Evolutionary conservation across 2,888 invertebrate species (phyloP), one percentile per base, ranked within the genome.

Genomic region (Epinotia bilunana): DNA sequence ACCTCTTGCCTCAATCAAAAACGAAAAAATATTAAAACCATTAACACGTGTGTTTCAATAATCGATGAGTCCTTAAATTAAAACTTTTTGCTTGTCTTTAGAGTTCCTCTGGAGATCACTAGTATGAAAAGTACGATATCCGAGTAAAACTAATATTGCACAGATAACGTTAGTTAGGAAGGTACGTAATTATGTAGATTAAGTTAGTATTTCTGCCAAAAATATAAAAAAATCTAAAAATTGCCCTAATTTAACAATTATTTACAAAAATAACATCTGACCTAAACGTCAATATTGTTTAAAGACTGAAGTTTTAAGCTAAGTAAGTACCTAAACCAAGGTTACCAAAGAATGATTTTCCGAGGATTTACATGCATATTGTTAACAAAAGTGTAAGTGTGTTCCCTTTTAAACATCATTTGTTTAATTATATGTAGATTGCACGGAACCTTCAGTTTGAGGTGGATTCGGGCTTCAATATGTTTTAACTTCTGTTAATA

Each of bases 21-120:
- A 58, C 58, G 79, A 86, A 84, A 83, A 87, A 87, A 82, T 81
- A 85, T 78, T 86, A 88, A 89, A 89, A 87, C 88, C 86, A 91
- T 91, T 91, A 90, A 90, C 90, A 91, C 90, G 87, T 88, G 90
- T 85, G 87, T 83, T 83, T 88, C 85, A 87, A 88, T 90, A 90
- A 89, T 88, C 90, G 88, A 89, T 85, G 88, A 89, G 87, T 87
- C 86, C 80, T 85, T 90, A 89, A 89, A 91, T 92, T 89, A 89
- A 91, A 88, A 87, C 82, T 87, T 87, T 88, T 86, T 81, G 82
- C 79, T 85, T 86, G 79, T 80, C 87, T 90, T 89, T 90, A 88
- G 86, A 86, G 82, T 79, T 87, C 86, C 84, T 85, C 60, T 46
- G 39, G 57, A 20, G 46, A 18, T 28, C 55, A 67, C 33, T 67